Evolutionary conservation across 1,140 invertebrate genomes (phyloP), one percentile per base, ranked within the genome.

Genomic region (Nasonia longicornis): DNA sequence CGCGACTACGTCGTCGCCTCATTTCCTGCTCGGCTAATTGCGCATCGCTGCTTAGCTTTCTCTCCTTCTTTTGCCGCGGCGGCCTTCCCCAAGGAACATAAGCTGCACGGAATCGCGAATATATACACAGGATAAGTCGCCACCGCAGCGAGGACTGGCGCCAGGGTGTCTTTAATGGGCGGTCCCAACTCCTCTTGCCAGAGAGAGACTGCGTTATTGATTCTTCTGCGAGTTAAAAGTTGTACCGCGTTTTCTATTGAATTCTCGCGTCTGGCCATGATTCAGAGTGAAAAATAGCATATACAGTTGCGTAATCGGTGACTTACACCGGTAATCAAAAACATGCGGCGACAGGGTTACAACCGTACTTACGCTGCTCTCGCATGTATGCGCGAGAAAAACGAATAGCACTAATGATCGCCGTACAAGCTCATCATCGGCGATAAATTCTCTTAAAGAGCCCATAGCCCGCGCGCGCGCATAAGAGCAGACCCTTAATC

Each of bases 21-120:
- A 84, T 87, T 87, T 87, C 82, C 85, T 80, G 72, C 67, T 22
- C 42, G 72, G 85, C 78, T 87, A 87, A 87, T 87, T 87, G 86
- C 84, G 77, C 85, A 71, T 86, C 81, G 82, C 69, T 80, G 79
- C 31, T 81, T 66, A 74, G 52, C 29, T 80, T 64, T 63, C 73
- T 73, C 66, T 75, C 14, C 48, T 4, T 66, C 35, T 67, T 76
- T 29, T 31, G 31, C 58, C 1, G 16, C 64, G 72, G 83, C 35
- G 26, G 11, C 26, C 0, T 22, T 6, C 45, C 26, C 72, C 31
- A 67, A 20, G 69, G 69, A 72, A 45, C 48, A 72, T 45, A 70
- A 38, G 69, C 52, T 6, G 69, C 4, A 71, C 7, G 10, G 71
- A 3, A 42, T 26, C 16, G 11, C 11, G 29, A 16, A 29, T 38